phyloP scores from a whole-genome alignment of 2,888 invertebrate genomes.

The Drosophila peninsularis region DNA sequence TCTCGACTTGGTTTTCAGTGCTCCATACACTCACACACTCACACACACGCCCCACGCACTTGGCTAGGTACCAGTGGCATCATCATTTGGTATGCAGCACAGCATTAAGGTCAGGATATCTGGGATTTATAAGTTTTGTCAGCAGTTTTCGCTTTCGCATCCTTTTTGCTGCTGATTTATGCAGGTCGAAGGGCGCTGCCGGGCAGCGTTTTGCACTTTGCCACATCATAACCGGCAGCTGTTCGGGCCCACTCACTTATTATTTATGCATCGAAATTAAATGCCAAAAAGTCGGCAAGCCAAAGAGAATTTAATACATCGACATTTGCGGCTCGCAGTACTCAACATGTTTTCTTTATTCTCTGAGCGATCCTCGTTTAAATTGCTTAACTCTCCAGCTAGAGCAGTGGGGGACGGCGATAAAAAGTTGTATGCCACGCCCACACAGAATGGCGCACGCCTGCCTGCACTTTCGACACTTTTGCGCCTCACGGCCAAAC shows the following conservation, averaged over 20 bases:
- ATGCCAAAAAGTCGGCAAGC: conserved; percentile 18
- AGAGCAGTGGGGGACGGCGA: too few species aligned
- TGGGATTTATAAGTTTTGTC: conserved; percentile 81
- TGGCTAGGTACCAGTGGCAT: conserved; percentile 42
- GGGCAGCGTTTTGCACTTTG: conserved; percentile 58
- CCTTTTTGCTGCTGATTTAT: conserved; percentile 62
- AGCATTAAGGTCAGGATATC: conserved; percentile 83
- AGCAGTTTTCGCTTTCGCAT: conserved; percentile 69
- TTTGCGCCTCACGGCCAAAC: conserved; percentile 77
- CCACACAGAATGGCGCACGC: conserved; percentile 45
- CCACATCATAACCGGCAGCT: conserved; percentile 68
- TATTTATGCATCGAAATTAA: conserved; percentile 60
- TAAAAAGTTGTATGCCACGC: conserved; percentile 58
- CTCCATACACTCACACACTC: conserved; percentile 13
- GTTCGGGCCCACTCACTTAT: conserved; percentile 46
- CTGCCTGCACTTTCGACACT: conserved; percentile 75
- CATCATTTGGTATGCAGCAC: conserved; percentile 79
- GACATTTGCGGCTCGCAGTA: conserved; percentile 25
- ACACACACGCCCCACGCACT: conserved; percentile 10
- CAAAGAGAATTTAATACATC: conserved; percentile 41
- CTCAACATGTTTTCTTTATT: conserved; percentile 35
- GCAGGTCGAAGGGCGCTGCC: conserved; percentile 50
- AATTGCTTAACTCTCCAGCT: conserved; percentile 4
- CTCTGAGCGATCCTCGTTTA: conserved; percentile 25
- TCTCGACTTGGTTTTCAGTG: conserved; percentile 48